Evolutionary conservation across 2,797 vertebrate genomes (phyloP), one percentile per base, ranked within the genome.

Genomic region (Takifugu rubripes): DNA sequence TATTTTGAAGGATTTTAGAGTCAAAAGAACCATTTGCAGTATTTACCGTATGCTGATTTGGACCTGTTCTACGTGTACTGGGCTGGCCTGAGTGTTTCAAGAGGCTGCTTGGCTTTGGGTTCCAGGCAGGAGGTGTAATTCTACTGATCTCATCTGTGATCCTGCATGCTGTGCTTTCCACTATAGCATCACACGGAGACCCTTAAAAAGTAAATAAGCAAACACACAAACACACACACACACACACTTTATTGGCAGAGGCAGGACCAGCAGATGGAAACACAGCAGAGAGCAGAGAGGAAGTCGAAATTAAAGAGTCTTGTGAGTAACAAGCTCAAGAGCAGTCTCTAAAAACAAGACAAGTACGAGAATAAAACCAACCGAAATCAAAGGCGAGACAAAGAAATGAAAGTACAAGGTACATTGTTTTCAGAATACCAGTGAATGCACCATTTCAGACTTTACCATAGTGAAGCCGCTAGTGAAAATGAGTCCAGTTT

Each of bases 281-380:
- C 69, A 77, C 84, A 68, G 73, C 78, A 81, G 79, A 83, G 62
- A 75, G 63, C 58, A 75, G 58, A 45, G 61, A 70, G 73, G 55
- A 66, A 59, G 61, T 72, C 75, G 72, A 81, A 89, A 86, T 87
- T 74, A 82, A 86, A 82, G 76, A 79, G 76, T 75, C 73, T 81
- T 74, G 75, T 56, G 59, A 78, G 61, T 70, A 67, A 67, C 71
- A 78, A 77, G 68, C 59, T 74, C 64, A 56, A 44, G 43, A 44
- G 14, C 14, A 44, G 43, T 44, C 14, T 44, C 48, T 54, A 54
- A 47, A 49, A 33, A 40, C 15, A 3, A 17, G 40, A 58, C 16
- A 40, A 14, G 11, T 2, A 14, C 1, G 2, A 5, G 36, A 40
- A 14, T 40, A 3, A 14, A 14, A 14, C 2, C 11, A 14, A 12